These are phyloP conservation scores for Andrena chrysosceles DNA, from an alignment of 2,888 invertebrate species.

Conservation along the genomic window DNA sequence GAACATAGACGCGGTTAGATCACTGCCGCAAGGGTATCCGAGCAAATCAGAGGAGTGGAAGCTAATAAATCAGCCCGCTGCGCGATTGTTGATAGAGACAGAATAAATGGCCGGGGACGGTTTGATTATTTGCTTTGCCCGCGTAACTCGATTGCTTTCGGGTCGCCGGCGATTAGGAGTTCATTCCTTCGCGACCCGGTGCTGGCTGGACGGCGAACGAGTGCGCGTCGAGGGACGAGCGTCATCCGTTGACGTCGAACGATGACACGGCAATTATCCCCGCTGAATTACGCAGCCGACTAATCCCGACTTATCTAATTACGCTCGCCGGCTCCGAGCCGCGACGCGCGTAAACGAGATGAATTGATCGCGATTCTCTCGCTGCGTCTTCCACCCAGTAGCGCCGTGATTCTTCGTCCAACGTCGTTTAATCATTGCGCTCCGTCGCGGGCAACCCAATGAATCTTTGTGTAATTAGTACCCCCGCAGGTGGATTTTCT, in stretches of 20 bases:
- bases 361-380: constrained; percentile 20
- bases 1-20: not conserved
- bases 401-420: not conserved
- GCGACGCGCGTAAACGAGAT: constrained; percentile 3
- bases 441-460: no score
- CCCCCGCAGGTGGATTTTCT: no score
- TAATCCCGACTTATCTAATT: constrained; percentile 58
- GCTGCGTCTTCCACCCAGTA: not conserved
- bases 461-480: no score
- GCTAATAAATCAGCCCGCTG: constrained; percentile 38
- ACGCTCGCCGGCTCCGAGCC: constrained; percentile 32
- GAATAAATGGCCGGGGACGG: constrained; percentile 32
- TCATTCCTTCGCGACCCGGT: constrained; percentile 23
- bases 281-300: constrained; percentile 44
- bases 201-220: not conserved
- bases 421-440: not conserved
- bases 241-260: constrained; percentile 69
- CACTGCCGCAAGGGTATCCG: constrained; percentile 1
- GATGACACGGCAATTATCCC: constrained; percentile 68
- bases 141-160: constrained; percentile 44
- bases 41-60: constrained; percentile 27
- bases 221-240: constrained; percentile 31
- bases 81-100: constrained; percentile 38
- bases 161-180: constrained; percentile 40
- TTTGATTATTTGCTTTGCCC: constrained; percentile 47